A percentile compares a stretch with the other conserved stretches of the same genome.
Conservation (phyloP, 2,888 invertebrate genomes). For the Drosophila lutescens region DNA sequence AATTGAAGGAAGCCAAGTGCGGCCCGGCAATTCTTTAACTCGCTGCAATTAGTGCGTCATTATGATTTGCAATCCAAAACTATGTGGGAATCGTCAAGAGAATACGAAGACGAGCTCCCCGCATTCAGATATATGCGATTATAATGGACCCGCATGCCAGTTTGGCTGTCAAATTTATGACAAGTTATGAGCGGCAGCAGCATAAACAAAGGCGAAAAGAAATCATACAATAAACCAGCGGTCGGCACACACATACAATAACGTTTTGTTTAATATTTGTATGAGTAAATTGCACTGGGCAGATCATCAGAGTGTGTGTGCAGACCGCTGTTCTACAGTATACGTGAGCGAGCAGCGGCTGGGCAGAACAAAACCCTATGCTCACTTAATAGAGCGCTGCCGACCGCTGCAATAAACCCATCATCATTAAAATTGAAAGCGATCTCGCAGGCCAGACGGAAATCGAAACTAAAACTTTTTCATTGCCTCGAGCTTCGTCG, state of each 20-base stretch:
- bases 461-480: constrained; percentile 38
- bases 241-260: too few relatives aligned
- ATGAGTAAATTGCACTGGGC: too few relatives aligned
- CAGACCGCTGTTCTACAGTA: too few relatives aligned
- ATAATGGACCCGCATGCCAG: constrained; percentile 67
- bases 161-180: constrained; percentile 76
- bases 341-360: too few relatives aligned
- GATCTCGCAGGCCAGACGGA: constrained; percentile 38
- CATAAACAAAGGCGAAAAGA: constrained; percentile 65
- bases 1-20: constrained; percentile 57
- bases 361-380: too few relatives aligned
- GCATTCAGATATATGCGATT: constrained; percentile 27
- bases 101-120: constrained; percentile 23
- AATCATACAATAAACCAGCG: constrained; percentile 46
- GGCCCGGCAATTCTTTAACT: constrained; percentile 43
- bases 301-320: too few relatives aligned
- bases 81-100: constrained; percentile 62
- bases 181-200: constrained; percentile 73
- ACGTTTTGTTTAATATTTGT: too few relatives aligned
- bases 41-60: constrained; percentile 76
- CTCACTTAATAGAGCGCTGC: too few relatives aligned
- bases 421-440: constrained; percentile 45
- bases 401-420: constrained; percentile 47
- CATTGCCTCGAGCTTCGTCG: constrained; percentile 10
- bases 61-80: constrained; percentile 76